phyloP scores from a whole-genome alignment of 2,113 vertebrate species.

The Budorcas taxicolor region DNA sequence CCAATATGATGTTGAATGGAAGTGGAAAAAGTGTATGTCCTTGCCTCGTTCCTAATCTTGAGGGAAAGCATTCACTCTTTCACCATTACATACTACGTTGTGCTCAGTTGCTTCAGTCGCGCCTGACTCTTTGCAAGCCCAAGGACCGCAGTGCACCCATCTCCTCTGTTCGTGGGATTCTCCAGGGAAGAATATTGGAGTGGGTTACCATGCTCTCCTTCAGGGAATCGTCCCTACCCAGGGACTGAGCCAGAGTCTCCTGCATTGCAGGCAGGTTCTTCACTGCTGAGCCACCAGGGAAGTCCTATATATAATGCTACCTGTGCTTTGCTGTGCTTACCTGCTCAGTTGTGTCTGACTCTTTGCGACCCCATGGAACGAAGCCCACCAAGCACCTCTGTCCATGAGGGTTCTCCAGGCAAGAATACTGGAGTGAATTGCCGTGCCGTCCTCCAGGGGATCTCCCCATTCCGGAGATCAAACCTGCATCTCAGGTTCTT shows the following conservation, averaged over 20 bases:
- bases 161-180: neutral
- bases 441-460: neutral
- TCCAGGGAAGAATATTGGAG: neutral
- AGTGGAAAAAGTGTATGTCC: neutral
- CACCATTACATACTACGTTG: neutral
- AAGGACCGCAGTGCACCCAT: neutral
- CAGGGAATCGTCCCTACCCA: neutral
- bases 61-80: neutral
- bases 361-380: neutral
- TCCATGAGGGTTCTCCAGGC: neutral
- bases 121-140: neutral
- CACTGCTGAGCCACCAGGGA: neutral
- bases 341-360: neutral
- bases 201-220: neutral
- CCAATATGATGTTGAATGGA: neutral
- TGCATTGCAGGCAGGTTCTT: neutral
- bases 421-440: neutral
- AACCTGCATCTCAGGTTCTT: neutral
- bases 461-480: neutral
- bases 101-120: neutral
- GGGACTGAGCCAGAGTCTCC: neutral
- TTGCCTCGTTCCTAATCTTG: neutral
- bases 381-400: neutral
- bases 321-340: neutral
- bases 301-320: neutral